phyloP scores from a whole-genome alignment of 1,140 invertebrate genomes.

The Melitaea cinxia region DNA sequence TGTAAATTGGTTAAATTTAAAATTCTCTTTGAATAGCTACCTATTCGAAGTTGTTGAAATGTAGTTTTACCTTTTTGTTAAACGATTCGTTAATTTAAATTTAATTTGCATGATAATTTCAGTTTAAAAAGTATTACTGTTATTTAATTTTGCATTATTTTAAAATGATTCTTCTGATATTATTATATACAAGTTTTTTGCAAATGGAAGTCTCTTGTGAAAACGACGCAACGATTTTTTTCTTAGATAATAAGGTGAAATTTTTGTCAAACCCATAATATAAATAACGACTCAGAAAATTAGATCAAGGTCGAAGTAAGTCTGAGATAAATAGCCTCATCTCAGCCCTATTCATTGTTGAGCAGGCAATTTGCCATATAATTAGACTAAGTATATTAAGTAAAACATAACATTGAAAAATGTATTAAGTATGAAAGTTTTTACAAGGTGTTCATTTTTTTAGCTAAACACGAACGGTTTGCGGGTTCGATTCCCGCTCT shows the following conservation, averaged over 20 bases:
- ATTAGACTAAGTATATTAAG: constrained; percentile 19
- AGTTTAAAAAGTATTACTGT: background rate
- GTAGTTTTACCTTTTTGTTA: background rate
- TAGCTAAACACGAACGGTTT: too few relatives aligned
- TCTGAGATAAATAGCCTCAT: constrained; percentile 40
- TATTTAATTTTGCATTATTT: background rate
- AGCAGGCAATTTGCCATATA: constrained; percentile 19
- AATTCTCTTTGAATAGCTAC: background rate
- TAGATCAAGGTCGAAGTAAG: constrained; percentile 42
- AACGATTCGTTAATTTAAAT: background rate
- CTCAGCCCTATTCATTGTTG: constrained; percentile 34
- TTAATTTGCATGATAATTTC: background rate
- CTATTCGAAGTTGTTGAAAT: background rate
- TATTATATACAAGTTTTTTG: background rate
- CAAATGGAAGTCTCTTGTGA: constrained; percentile 18
- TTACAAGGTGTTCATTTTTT: too few relatives aligned
- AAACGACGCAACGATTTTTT: constrained; percentile 20
- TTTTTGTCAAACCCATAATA: constrained; percentile 31
- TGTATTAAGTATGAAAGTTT: too few relatives aligned
- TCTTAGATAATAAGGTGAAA: constrained; percentile 23
- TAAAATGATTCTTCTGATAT: background rate
- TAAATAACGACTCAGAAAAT: constrained; percentile 42
- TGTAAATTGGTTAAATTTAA: constrained; percentile 5
- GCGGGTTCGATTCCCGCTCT: too few relatives aligned
- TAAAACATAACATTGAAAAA: background rate